Conservation (phyloP, 2,888 invertebrate species). For the Sycophila texana region DNA sequence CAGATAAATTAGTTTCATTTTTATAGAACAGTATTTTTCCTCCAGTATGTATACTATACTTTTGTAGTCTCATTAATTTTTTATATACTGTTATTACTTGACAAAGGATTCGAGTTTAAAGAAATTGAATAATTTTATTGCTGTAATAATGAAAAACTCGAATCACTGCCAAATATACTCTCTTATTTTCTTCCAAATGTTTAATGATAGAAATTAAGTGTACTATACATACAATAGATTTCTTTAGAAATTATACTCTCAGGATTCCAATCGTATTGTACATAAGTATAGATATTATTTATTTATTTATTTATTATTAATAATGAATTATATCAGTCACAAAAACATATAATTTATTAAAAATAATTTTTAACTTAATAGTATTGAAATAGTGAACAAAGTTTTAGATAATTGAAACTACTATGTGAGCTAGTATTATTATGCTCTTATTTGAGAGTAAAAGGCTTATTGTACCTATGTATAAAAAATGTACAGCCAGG, state of each 20-base stretch:
- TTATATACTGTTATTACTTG: no score
- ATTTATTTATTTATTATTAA: slow-evolving; percentile 35
- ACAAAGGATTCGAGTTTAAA: slow-evolving; percentile 30
- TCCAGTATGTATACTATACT: no score
- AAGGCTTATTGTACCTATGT: not conserved
- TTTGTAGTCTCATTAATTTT: no score
- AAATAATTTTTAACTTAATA: slow-evolving; percentile 35
- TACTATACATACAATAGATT: slow-evolving; percentile 53
- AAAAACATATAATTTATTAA: slow-evolving; percentile 21
- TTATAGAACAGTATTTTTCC: not conserved
- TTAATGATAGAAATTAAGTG: slow-evolving; percentile 10
- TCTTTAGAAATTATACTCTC: slow-evolving; percentile 65
- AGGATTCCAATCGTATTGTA: slow-evolving; percentile 57
- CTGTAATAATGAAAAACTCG: slow-evolving; percentile 53
- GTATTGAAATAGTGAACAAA: slow-evolving; percentile 27
- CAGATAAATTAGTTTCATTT: not conserved
- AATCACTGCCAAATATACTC: slow-evolving; percentile 67
- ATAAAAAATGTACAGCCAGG: no score
- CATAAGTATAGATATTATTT: slow-evolving; percentile 29
- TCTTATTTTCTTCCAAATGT: slow-evolving; percentile 54
- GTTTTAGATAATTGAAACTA: slow-evolving; percentile 4
- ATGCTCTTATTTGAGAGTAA: slow-evolving; percentile 10
- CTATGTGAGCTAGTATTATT: no score
- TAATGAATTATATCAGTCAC: not conserved
- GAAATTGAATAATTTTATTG: not conserved